phyloP scores from a whole-genome alignment of 2,113 vertebrate genomes.

The Orycteropus afer region DNA sequence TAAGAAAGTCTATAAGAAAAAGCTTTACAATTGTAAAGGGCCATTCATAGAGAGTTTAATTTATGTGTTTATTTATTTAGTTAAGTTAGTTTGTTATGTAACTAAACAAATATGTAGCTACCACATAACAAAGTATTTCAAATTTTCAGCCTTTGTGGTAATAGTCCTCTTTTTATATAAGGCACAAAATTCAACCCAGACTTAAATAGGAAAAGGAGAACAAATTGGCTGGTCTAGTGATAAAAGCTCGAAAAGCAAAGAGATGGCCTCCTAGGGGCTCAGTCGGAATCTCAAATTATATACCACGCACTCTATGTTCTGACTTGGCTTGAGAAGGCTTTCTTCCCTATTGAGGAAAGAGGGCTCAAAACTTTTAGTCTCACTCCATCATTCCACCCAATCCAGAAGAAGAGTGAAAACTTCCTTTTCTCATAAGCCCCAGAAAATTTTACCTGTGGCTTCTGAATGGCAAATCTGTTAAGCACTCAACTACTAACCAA shows the following conservation, averaged over 20 bases:
- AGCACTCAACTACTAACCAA: neutral
- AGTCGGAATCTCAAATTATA: neutral
- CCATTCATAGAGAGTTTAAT: neutral
- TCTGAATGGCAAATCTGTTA: neutral
- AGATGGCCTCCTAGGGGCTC: neutral
- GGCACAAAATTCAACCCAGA: neutral
- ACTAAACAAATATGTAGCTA: neutral
- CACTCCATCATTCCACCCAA: neutral
- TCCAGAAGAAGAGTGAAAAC: neutral
- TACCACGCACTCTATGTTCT: rapidly evolving
- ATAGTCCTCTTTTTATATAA: neutral
- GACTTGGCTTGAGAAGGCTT: neutral
- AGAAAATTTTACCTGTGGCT: neutral
- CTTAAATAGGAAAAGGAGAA: neutral
- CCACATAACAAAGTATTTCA: neutral
- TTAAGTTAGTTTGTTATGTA: neutral
- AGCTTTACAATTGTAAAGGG: neutral
- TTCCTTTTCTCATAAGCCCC: neutral
- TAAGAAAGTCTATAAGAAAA: neutral
- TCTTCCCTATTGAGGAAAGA: neutral
- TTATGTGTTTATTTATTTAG: neutral
- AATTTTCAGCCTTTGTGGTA: neutral
- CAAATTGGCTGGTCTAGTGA: neutral
- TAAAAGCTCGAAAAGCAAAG: neutral
- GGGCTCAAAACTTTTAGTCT: neutral